phyloP scores from a whole-genome alignment of 2,888 invertebrate species.

The Rhamphomyia laevipes region DNA sequence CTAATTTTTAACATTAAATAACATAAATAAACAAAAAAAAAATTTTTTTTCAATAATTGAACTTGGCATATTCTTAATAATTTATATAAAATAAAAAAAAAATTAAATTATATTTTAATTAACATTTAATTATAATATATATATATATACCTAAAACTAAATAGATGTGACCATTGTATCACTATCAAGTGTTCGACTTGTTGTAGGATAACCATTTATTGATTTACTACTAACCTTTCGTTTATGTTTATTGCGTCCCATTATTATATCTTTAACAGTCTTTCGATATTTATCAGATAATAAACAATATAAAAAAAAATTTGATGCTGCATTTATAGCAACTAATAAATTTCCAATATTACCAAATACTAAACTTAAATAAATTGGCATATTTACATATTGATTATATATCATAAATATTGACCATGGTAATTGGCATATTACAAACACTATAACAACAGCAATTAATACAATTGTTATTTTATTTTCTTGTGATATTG shows the following conservation, averaged over 20 bases:
- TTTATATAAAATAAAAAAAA: no score
- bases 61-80: no score
- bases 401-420: constrained; percentile 40
- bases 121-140: no score
- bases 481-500: constrained; percentile 52
- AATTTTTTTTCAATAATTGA: no score
- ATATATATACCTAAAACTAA: constrained; percentile 17
- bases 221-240: constrained; percentile 10
- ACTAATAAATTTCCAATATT: constrained; percentile 61
- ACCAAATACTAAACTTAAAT: constrained; percentile 42
- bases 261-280: constrained; percentile 39
- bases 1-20: no score
- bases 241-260: constrained; percentile 17
- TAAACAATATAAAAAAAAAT: constrained; percentile 66
- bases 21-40: no score
- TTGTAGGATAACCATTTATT: background rate
- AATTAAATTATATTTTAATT: no score
- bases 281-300: constrained; percentile 62
- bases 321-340: constrained; percentile 60
- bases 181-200: background rate
- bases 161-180: constrained; percentile 1
- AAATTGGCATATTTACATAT: constrained; percentile 19
- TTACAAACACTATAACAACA: constrained; percentile 60
- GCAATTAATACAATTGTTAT: constrained; percentile 66
- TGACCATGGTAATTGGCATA: constrained; percentile 63